Evolutionary conservation across 2,888 invertebrate genomes (phyloP).

Genomic region (Branchellion lobata): DNA sequence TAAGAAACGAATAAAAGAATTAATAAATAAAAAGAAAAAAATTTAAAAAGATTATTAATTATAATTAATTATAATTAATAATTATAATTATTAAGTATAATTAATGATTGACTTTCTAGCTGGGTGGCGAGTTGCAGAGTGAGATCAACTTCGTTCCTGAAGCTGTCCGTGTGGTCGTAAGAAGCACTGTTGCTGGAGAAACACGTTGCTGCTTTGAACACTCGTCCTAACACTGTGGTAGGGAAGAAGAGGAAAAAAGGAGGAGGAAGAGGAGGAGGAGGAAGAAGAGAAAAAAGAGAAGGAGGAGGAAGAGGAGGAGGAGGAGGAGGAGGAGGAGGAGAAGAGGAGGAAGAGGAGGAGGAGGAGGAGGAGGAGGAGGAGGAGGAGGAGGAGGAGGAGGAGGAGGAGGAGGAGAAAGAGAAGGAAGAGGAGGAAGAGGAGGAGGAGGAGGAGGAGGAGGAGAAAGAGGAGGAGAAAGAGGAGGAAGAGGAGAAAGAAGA

Average conservation of each 20-base stretch:
- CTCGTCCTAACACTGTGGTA: not conserved
- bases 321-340: conserved; percentile 21
- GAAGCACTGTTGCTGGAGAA: not conserved
- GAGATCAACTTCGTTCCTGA: not conserved
- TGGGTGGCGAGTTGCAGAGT: not conserved
- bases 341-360: conserved; percentile 15
- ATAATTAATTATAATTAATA: too few species aligned
- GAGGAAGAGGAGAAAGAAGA: not conserved
- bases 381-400: not conserved
- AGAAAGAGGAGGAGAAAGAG: not conserved
- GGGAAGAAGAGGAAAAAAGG: not conserved
- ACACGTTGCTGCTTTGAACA: not conserved
- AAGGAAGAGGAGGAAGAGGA: not conserved
- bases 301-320: not conserved
- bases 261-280: not conserved
- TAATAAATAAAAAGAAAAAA: too few species aligned
- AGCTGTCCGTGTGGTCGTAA: not conserved
- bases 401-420: not conserved
- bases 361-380: not conserved
- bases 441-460: too few species aligned
- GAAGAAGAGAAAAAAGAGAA: not conserved
- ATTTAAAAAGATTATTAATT: too few species aligned
- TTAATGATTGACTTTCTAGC: too few species aligned
- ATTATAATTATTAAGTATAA: too few species aligned
- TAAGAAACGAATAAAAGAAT: too few species aligned